Percentiles rank a stretch among this genome's conserved stretches.
Evolutionary conservation across 1,140 invertebrate genomes (phyloP).

Genomic region (Batillaria attramentaria): DNA sequence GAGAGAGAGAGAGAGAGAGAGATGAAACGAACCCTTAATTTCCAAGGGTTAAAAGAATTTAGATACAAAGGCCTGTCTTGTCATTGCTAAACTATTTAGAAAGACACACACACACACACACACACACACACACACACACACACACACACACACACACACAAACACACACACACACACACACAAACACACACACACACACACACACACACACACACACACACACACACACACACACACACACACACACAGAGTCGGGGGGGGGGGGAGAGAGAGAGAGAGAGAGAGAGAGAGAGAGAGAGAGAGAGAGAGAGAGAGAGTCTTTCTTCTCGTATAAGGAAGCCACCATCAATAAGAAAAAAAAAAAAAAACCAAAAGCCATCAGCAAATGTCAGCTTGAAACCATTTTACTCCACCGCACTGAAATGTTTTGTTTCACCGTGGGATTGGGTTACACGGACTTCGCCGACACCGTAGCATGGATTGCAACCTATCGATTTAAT

Average conservation of each 20-base stretch:
- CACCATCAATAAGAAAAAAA: neutral
- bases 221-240: neutral
- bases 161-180: neutral
- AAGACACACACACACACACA: neutral
- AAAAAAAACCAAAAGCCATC: neutral
- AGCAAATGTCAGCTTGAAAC: neutral
- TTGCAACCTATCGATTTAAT: too few species aligned
- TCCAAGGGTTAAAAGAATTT: neutral
- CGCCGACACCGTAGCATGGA: too few species aligned
- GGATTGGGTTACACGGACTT: too few species aligned
- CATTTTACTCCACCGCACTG: neutral
- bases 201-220: neutral
- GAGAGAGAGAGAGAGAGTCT: neutral
- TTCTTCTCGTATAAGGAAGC: neutral
- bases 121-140: neutral
- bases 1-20: too few species aligned
- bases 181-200: neutral
- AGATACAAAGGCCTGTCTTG: constrained; percentile 6
- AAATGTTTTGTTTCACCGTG: too few species aligned
- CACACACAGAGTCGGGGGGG: neutral
- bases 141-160: constrained; percentile 3
- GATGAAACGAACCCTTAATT: neutral
- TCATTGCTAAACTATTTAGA: neutral
- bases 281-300: neutral
- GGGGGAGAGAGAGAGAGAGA: neutral